Conservation (phyloP, 2,888 invertebrate genomes). For the Sussaba pulchella region DNA sequence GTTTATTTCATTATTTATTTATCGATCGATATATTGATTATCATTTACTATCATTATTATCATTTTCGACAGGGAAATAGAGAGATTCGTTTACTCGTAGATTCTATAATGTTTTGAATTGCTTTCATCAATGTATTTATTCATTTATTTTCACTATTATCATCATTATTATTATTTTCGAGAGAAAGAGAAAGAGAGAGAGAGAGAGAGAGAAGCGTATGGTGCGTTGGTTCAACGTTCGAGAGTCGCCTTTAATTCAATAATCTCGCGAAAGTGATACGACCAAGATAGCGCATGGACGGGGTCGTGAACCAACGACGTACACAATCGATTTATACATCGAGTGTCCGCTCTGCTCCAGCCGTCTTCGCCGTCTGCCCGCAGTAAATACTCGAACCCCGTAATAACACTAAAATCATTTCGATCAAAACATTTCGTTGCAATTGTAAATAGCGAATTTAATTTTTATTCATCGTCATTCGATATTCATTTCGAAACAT, state of each 20-base stretch:
- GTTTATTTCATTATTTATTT: too few species aligned
- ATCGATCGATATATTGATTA: too few species aligned
- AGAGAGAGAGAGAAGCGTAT: neutral
- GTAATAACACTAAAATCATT: conserved; percentile 14
- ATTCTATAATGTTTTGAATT: too few species aligned
- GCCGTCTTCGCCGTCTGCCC: neutral
- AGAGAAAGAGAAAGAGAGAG: too few species aligned
- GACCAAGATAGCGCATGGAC: conserved; percentile 35
- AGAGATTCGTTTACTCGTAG: too few species aligned
- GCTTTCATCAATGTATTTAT: too few species aligned
- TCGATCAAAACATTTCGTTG: neutral
- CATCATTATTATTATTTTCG: too few species aligned
- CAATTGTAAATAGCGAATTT: too few species aligned
- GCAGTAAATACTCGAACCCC: conserved; percentile 25
- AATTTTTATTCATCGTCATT: neutral
- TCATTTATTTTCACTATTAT: too few species aligned
- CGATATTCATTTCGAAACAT: neutral
- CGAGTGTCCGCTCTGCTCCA: conserved; percentile 23
- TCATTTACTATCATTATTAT: too few species aligned
- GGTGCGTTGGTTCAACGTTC: conserved; percentile 23
- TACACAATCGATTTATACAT: conserved; percentile 40
- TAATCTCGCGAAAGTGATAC: conserved; percentile 68
- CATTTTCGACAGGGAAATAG: too few species aligned
- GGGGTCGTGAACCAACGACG: conserved; percentile 42
- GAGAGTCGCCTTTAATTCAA: conserved; percentile 66